Base-by-base conservation (phyloP, 2,113 vertebrate genomes). In the Origma solitaria region DNA sequence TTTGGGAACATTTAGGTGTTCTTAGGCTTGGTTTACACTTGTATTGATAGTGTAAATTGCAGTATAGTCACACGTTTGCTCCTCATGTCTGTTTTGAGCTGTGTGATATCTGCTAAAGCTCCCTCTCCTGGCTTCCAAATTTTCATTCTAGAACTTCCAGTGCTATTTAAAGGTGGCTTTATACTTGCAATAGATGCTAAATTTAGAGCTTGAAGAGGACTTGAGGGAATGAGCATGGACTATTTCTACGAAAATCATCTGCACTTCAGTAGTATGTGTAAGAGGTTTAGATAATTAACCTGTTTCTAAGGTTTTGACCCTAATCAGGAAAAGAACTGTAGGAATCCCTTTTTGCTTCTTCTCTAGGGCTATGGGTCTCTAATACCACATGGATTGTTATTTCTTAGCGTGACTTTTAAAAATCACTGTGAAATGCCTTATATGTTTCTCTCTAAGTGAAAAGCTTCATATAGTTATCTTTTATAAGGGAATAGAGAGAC, bases 221-320 rank as follows among this genome's bases (percentile, higher is more conserved):
- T 80, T 70, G 33, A 86, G 38, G 50, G n/a, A 82, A 86, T 61
- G 17, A 85, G 15, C 24, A 45, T 24, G 30, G 45, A 50, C 38
- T 13, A 62, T 81, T 92, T 92, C 9, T 83, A 70, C 70, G 64
- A 38, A 94, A 86, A 73, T 88, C 6, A 61, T 44, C 51, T 66
- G 22, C 38, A n/a, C 44, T 88, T 86, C 69, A 50, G 50, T 30
- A 44, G 8, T 35, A 12, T 40, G 15, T 79, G 9, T 69, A 86
- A 93, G 72, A 88, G 38, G 18, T 76, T 77, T 85, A 86, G 71
- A 83, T 94, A 93, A 94, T 72, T 84, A 92, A 75, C 35, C 70
- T 44, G 5, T 65, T 93, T 90, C 85, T 76, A 58, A 65, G 57
- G 50, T 90, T 88, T 95, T 92, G 71, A 68, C 50, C 66, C 25